Evolutionary conservation across 1,140 invertebrate species (phyloP).

Genomic region (Steinernema feltiae): DNA sequence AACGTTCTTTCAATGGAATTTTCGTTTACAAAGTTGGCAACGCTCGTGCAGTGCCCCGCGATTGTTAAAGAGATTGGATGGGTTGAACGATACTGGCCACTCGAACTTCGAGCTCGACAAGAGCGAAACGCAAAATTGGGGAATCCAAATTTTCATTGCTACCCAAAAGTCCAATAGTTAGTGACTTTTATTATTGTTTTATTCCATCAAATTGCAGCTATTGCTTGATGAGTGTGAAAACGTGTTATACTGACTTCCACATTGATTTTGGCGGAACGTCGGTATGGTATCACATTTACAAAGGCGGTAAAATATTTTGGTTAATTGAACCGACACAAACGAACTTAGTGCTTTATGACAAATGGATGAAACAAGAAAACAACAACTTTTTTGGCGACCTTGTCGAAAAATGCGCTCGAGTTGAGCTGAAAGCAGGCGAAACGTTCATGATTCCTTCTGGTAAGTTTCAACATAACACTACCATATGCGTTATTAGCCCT

Average conservation of each 20-base stretch:
- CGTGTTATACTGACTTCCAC: slow-evolving; percentile 97
- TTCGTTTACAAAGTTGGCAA: slow-evolving; percentile 28
- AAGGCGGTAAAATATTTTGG: slow-evolving; percentile 82
- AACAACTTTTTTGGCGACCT: slow-evolving; percentile 93
- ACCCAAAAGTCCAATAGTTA: slow-evolving; percentile 75
- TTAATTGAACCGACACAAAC: slow-evolving; percentile 87
- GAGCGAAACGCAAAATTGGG: slow-evolving; percentile 61
- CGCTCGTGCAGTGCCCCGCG: slow-evolving; percentile 35
- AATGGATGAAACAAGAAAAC: slow-evolving; percentile 72
- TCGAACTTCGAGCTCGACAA: slow-evolving; percentile 84
- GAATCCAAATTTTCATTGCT: slow-evolving; percentile 86
- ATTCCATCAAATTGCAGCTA: slow-evolving; percentile 67
- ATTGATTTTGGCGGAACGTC: slow-evolving; percentile 96
- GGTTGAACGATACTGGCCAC: slow-evolving; percentile 93
- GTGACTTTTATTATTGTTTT: slow-evolving; percentile 27
- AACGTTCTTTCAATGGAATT: slow-evolving; percentile 54
- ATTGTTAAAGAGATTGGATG: slow-evolving; percentile 83
- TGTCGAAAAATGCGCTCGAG: slow-evolving; percentile 81
- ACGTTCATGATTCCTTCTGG: slow-evolving; percentile 90
- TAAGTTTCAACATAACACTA: slow-evolving; percentile 38
- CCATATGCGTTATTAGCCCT: no score
- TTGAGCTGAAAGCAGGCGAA: slow-evolving; percentile 71
- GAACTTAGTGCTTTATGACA: slow-evolving; percentile 81
- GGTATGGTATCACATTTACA: slow-evolving; percentile 96
- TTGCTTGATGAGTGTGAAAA: slow-evolving; percentile 92